These are phyloP conservation scores for Trilocha varians DNA, from an alignment of 2,888 invertebrate species.

Conservation along the genomic window DNA sequence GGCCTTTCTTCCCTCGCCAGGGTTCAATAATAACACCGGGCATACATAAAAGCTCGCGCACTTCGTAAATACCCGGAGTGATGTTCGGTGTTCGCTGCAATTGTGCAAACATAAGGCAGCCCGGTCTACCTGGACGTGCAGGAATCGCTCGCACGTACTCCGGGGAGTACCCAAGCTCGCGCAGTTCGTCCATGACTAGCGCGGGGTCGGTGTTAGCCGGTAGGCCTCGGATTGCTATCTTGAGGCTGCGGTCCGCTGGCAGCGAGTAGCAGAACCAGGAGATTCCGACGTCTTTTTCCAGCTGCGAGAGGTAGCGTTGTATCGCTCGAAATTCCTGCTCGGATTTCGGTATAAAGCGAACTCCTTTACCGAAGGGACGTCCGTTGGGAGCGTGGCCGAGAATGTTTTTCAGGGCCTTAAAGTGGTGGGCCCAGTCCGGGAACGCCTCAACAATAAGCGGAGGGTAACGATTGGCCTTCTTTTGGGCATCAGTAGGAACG, in stretches of 20 bases:
- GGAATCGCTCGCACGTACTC: too few species aligned
- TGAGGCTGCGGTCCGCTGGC: constrained; percentile 6
- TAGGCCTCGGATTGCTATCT: constrained; percentile 7
- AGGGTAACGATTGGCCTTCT: background rate
- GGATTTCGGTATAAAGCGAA: background rate
- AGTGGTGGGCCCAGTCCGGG: constrained; percentile 1
- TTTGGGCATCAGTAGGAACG: too few species aligned
- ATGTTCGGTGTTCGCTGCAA: background rate
- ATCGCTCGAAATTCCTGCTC: constrained; percentile 7
- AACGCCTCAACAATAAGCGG: constrained; percentile 1
- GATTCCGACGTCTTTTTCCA: constrained; percentile 2
- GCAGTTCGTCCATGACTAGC: background rate
- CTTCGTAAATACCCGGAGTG: constrained; percentile 1
- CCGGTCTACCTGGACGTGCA: too few species aligned
- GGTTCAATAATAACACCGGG: constrained; percentile 9
- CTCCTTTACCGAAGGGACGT: constrained; percentile 2
- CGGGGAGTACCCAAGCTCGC: too few species aligned
- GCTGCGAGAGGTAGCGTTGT: constrained; percentile 4
- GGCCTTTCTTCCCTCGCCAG: constrained; percentile 9
- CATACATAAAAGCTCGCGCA: constrained; percentile 4
- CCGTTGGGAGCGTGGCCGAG: constrained; percentile 5
- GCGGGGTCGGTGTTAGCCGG: background rate
- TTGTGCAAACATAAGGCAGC: too few species aligned
- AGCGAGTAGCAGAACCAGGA: constrained; percentile 12
- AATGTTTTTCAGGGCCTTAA: background rate